Percentiles rank a stretch among this genome's conserved stretches.
Evolutionary conservation across 1,140 invertebrate species (phyloP).

Genomic region (Drosophila simulans): DNA sequence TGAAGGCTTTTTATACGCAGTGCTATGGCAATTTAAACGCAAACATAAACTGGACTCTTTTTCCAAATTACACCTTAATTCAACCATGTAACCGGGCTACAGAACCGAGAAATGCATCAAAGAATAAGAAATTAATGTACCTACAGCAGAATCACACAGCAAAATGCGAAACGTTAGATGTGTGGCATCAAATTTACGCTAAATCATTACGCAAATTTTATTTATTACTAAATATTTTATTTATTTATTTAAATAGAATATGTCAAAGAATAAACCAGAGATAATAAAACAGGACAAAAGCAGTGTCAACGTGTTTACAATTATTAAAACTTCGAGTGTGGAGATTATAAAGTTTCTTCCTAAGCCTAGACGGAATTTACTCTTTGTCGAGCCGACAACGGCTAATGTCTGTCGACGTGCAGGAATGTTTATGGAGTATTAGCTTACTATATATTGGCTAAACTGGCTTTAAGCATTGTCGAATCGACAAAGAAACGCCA

Average conservation of each 20-base stretch:
- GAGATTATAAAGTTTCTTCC: slow-evolving; percentile 12
- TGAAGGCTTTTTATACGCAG: slow-evolving; percentile 60
- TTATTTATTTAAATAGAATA: slow-evolving; percentile 84
- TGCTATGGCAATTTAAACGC: slow-evolving; percentile 23
- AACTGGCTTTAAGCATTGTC: slow-evolving; percentile 4
- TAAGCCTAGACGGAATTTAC: slow-evolving; percentile 1
- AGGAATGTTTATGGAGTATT: background rate
- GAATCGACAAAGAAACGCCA: slow-evolving; percentile 1
- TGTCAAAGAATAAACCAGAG: slow-evolving; percentile 79
- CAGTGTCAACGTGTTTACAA: slow-evolving; percentile 44
- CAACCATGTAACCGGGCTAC: slow-evolving; percentile 17
- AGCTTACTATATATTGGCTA: background rate
- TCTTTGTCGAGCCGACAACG: background rate
- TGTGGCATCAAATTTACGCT: slow-evolving; percentile 63
- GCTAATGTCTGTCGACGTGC: background rate
- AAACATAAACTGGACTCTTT: slow-evolving; percentile 28
- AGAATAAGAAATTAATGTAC: slow-evolving; percentile 51
- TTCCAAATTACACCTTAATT: slow-evolving; percentile 40
- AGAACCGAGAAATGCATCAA: slow-evolving; percentile 38
- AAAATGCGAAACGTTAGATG: slow-evolving; percentile 41
- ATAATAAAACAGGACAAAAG: slow-evolving; percentile 78
- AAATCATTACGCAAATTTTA: slow-evolving; percentile 71
- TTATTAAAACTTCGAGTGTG: slow-evolving; percentile 31
- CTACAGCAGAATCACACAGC: slow-evolving; percentile 41
- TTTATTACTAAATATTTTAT: slow-evolving; percentile 83